These are phyloP conservation scores for mouse (Mus musculus) DNA, from an alignment of 2,113 vertebrate genomes.

Conservation along the genomic window GRCm39 chr7:29659501-29660000, in stretches of 20 bases:
- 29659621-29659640: neutral
- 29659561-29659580: no score
- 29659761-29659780: neutral
- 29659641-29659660: neutral
- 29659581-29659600: no score
- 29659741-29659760: neutral
- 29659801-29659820: neutral
- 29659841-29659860: neutral
- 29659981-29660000: neutral
- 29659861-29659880: neutral
- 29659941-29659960: neutral
- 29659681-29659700: neutral
- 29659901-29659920: neutral
- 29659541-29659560: no score
- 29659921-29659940: neutral
- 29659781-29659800: conserved; percentile 34
- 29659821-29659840: neutral
- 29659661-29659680: neutral
- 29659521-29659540: no score
- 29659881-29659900: neutral
- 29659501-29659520: no score
- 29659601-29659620: neutral
- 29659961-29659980: neutral
- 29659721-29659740: neutral
- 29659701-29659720: neutral